phyloP scores from a whole-genome alignment of 2,113 vertebrate species.

The Larimichthys crocea region DNA sequence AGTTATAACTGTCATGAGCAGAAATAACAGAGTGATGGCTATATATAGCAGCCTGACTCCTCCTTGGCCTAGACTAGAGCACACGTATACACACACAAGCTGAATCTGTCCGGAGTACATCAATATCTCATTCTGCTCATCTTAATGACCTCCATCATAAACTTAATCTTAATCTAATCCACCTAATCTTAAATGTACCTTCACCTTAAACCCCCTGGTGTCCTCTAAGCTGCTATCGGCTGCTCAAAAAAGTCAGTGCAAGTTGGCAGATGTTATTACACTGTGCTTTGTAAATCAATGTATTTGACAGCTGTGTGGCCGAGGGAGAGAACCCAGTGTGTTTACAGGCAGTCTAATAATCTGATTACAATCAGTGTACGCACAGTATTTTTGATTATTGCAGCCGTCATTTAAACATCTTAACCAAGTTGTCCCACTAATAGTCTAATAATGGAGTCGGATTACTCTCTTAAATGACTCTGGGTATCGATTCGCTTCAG shows the following conservation, averaged over 20 bases:
- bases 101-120: background rate
- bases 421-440: background rate
- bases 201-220: background rate
- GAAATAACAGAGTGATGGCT: conserved; percentile 75
- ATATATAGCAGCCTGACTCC: conserved; percentile 63
- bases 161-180: conserved; percentile 28
- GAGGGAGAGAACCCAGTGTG: background rate
- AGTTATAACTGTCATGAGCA: conserved; percentile 65
- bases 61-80: background rate
- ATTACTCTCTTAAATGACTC: conserved; percentile 4
- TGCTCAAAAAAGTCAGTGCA: background rate
- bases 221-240: background rate
- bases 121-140: conserved; percentile 44
- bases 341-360: conserved; percentile 2
- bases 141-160: conserved; percentile 35
- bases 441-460: background rate
- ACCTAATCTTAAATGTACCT: conserved; percentile 22
- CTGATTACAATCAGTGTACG: background rate
- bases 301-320: conserved; percentile 5
- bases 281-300: conserved; percentile 25
- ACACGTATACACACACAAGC: conserved; percentile 22
- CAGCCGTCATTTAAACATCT: conserved; percentile 16
- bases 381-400: conserved; percentile 4
- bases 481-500: background rate
- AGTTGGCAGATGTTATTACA: conserved; percentile 8